Conservation (phyloP, 2,797 vertebrate genomes). For the Myotis planiceps region DNA sequence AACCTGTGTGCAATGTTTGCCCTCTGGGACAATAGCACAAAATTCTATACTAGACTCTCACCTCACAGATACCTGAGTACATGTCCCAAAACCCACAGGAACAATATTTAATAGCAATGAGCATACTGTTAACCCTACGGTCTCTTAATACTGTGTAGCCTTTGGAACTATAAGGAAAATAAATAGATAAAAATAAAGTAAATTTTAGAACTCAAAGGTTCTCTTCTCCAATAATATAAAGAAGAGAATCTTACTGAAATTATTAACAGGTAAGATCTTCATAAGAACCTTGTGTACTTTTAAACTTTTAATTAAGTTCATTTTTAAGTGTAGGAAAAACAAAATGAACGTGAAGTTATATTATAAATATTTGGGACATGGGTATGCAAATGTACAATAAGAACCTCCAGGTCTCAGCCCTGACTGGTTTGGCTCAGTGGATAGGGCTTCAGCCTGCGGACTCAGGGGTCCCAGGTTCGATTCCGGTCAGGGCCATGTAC, state of each 20-base stretch:
- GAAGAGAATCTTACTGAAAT: conserved; percentile 27
- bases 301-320: neutral
- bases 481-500: no score
- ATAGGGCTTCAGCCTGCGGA: no score
- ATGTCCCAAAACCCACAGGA: neutral
- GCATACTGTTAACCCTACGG: neutral
- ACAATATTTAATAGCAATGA: neutral
- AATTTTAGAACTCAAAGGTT: conserved; percentile 1
- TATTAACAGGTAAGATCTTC: neutral
- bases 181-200: neutral
- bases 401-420: neutral
- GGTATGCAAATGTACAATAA: neutral
- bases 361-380: neutral
- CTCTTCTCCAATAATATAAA: neutral
- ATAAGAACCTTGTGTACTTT: neutral
- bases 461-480: no score
- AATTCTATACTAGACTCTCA: neutral
- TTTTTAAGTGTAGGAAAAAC: conserved; percentile 27
- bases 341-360: neutral
- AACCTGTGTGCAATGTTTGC: neutral
- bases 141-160: neutral
- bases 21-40: neutral
- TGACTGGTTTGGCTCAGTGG: no score
- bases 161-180: neutral
- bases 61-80: neutral